Conservation (phyloP, 2,797 vertebrate species). For the Anniella stebbinsi region DNA sequence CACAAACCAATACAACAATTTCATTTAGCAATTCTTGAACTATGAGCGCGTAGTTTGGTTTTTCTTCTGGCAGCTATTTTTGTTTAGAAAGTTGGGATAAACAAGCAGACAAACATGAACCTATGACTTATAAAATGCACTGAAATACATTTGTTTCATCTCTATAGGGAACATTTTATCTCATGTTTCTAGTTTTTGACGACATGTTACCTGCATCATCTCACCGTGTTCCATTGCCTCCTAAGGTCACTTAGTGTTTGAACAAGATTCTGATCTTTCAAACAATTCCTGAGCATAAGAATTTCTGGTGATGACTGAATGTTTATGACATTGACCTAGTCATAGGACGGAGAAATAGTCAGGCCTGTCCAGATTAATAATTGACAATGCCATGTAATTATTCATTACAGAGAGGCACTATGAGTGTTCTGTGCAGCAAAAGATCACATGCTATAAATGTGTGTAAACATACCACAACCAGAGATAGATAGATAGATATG, state of each 20-base stretch:
- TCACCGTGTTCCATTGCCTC: neutral
- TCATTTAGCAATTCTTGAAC: neutral
- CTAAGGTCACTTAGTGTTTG: slow-evolving; percentile 66
- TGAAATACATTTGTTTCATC: neutral
- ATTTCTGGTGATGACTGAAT: slow-evolving; percentile 7
- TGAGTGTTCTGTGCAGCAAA: neutral
- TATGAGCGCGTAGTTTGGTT: neutral
- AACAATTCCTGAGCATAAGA: slow-evolving; percentile 38
- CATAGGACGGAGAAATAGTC: neutral
- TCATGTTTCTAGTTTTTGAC: rapidly evolving
- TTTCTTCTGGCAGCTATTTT: neutral
- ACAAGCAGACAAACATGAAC: too few relatives aligned
- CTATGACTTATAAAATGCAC: neutral
- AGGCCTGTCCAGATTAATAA: slow-evolving; percentile 20
- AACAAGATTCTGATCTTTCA: slow-evolving; percentile 57
- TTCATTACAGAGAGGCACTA: neutral
- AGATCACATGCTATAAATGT: neutral
- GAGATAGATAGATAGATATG: too few relatives aligned
- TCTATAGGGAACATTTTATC: rapidly evolving
- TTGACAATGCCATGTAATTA: slow-evolving; percentile 23
- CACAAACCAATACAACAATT: neutral
- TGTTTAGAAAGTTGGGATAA: neutral
- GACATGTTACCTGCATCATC: neutral
- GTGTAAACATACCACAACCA: neutral
- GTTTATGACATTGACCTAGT: slow-evolving; percentile 30